phyloP scores from a whole-genome alignment of 2,113 vertebrate genomes.

The Zeus faber region DNA sequence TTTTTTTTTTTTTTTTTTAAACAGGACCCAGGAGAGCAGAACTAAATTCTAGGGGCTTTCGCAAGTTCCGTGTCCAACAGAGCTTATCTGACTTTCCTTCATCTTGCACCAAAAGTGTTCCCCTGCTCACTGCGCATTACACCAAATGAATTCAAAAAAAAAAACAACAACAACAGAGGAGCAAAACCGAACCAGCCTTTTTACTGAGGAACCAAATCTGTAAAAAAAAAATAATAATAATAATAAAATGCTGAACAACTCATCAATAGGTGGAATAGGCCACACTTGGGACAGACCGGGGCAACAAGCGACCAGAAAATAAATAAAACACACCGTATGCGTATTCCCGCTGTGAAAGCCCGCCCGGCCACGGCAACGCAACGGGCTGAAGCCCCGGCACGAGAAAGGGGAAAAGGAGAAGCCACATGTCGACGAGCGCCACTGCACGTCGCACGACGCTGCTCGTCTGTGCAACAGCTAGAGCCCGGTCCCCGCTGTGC shows the following conservation, averaged over 20 bases:
- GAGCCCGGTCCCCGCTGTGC: too few relatives aligned
- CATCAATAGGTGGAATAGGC: not conserved
- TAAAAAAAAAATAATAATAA: too few relatives aligned
- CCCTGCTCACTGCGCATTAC: too few relatives aligned
- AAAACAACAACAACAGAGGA: not conserved
- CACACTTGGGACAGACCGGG: too few relatives aligned
- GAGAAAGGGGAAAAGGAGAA: conserved; percentile 10
- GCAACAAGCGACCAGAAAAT: not conserved
- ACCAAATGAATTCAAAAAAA: not conserved
- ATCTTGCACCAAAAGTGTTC: too few relatives aligned
- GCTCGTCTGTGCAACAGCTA: not conserved
- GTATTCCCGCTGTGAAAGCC: not conserved
- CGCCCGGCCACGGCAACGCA: conserved; percentile 13
- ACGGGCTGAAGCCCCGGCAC: not conserved
- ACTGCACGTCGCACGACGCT: not conserved
- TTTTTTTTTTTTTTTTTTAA: too few relatives aligned
- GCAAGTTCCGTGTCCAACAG: too few relatives aligned
- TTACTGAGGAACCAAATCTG: too few relatives aligned
- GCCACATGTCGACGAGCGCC: conserved; percentile 54
- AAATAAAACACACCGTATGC: not conserved
- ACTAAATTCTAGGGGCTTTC: too few relatives aligned
- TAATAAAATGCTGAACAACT: not conserved
- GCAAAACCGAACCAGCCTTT: not conserved
- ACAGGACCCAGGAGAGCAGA: too few relatives aligned
- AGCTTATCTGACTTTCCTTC: too few relatives aligned